phyloP scores from a whole-genome alignment of 2,113 vertebrate species.

The Gobio gobio region DNA sequence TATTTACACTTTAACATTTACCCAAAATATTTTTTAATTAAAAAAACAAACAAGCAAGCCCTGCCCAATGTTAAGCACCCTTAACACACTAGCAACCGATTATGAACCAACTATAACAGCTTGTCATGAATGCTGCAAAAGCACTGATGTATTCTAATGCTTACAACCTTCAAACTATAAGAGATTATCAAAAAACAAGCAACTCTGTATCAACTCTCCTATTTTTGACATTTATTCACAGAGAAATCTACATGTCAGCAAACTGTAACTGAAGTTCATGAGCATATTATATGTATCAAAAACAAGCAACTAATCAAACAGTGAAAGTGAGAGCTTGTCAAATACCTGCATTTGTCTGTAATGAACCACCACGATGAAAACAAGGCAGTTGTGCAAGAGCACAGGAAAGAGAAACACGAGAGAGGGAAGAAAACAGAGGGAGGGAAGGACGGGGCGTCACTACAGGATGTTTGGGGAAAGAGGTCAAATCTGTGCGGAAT shows the following conservation, averaged over 20 bases:
- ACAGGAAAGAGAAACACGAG: neutral
- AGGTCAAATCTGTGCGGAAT: neutral
- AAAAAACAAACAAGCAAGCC: no score
- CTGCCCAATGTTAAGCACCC: neutral
- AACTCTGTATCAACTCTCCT: neutral
- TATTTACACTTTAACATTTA: no score
- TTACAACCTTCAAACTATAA: no score
- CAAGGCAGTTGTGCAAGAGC: neutral
- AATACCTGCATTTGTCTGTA: slow-evolving; percentile 5
- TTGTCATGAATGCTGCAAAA: no score
- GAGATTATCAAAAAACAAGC: neutral
- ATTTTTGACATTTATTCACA: neutral
- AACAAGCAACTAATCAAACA: neutral
- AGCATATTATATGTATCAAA: neutral
- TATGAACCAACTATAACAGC: no score
- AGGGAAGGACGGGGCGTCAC: slow-evolving; percentile 8
- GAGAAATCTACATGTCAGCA: neutral
- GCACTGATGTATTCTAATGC: no score
- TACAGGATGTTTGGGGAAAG: slow-evolving; percentile 4
- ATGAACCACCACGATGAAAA: neutral
- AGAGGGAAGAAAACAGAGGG: slow-evolving; percentile 18
- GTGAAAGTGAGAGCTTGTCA: neutral
- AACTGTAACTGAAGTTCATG: neutral
- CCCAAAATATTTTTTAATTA: no score
- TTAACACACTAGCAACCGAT: neutral